Base-by-base conservation (phyloP, 2,797 vertebrate genomes). In the Ctenosaura bakeri region DNA sequence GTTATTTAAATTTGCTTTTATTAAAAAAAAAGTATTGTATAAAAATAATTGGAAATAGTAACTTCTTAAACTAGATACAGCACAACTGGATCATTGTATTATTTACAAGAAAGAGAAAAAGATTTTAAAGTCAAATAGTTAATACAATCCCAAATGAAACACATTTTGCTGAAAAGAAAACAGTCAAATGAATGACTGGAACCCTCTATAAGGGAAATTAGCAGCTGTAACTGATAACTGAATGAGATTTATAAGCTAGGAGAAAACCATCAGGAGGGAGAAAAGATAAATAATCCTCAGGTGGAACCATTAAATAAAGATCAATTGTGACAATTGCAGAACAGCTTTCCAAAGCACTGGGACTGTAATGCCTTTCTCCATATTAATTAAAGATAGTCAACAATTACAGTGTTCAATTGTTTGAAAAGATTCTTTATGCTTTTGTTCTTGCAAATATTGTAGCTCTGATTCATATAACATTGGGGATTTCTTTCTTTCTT, bases 231-330 rank as follows among this genome's bases (percentile, higher is more conserved):
- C 26, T 92, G 92, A 90, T 94, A 94, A 89, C 56, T 85, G 56
- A 18, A 92, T 95, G 90, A 88, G 81, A 92, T 96, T 96, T 95
- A 91, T 94, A 88, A 95, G 38, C 77, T 89, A 73, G 93, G 95
- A 96, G 26, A 4, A 95, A 90, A 85, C 87, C 86, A 91, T 52
- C 54, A 91, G 32, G 81, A 12, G 1, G 46, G n/a, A 94, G 91
- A 92, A 91, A 93, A 95, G 88, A 94, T 94, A 96, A 96, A 95
- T 95, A 96, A 95, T 93, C 59, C 91, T 95, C 92, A 95, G 95
- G 91, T 91, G 83, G 77, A 95, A 94, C 90, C 95, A 96, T 96
- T 96, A 96, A 95, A 95, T 95, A 96, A 92, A 78, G 14, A 95
- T 97, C 90, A 94, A 71, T 94, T 95, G 52, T 22, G 82, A 91